Base-by-base conservation (phyloP, 2,888 invertebrate genomes). In the Nemurella pictetii region DNA sequence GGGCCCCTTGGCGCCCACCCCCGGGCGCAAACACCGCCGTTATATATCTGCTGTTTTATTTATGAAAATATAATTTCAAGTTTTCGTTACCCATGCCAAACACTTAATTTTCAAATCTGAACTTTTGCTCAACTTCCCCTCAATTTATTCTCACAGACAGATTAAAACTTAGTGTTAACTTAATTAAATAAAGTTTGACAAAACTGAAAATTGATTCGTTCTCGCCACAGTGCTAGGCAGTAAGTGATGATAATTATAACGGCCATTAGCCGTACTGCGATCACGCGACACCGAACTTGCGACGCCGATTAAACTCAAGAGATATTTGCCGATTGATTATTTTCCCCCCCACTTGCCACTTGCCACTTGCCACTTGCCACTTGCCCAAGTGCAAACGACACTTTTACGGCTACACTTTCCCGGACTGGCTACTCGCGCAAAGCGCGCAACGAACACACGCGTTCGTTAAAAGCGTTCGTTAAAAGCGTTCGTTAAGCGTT, bases 141-240 rank as follows among this genome's bases (percentile, higher is more conserved):
- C 30, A 78, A 78, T 78, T 78, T 78, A 78, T 78, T 29, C 78
- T 78, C 78, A 29, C 15, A 78, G 78, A 78, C 78, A 78, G 78
- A 78, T 78, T 78, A 78, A 78, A 78, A 78, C 78, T 78, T 30
- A 78, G 28, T 78, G 30, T 78, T 78, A 78, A 78, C 78, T 78
- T 78, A 78, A 78, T 78, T 78, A 78, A 78, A 78, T 78, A 78
- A 78, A 78, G 78, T 78, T 78, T 30, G 78, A 28, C 78, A 78
- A 78, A 78, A 75, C 29, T 78, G 29, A 30, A 28, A 78, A 78
- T 78, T 78, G 78, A 78, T 78, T 78, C 28, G 29, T 78, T 78
- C 78, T 5, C 78, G 78, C 78, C 55, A 55, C n/a, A n/a, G n/a
- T 55, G 55, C 55, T 12, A 55, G 1, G 55, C 12, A 55, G 55